Base-by-base conservation (phyloP, 2,797 vertebrate species). In the Lycodopsis pacificus region DNA sequence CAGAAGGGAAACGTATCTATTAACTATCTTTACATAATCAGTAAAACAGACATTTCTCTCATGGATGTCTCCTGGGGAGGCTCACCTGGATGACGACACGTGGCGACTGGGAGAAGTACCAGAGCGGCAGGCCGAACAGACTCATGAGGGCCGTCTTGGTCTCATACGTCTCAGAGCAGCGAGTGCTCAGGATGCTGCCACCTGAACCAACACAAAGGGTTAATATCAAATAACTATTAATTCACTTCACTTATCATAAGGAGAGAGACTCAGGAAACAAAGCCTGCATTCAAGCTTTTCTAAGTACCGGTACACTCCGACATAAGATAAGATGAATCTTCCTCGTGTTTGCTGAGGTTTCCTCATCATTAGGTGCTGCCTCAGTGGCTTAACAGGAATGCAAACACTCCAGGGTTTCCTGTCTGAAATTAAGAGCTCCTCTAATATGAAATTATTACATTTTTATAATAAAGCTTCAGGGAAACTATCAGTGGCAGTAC, bases 81-180 rank as follows among this genome's bases (percentile, higher is more conserved):
- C 91, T 92, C 86, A 99, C 98, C 97, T 99, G 98, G 90, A 99
- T 99, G 77, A 98, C 97, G 0, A 96, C 96, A 0, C 98, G 96
- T 2, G 98, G 98, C 4, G 98, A 99, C 92, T 99, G 97, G 4
- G 98, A 98, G 90, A 97, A 96, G 83, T 98, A 98, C 98, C 97
- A 98, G 81, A 99, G 91, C 0, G 98, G 97, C 79, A 99, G 88
- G 19, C 98, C 97, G 1, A 99, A 99, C 78, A 99, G 94, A 86
- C 97, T 99, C 86, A 99, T 95, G 67, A 99, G 90, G 0, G 97
- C 97, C 0, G 97, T 97, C 94, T 97, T 98, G 74, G 97, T 97
- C 90, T 97, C 97, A 0, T 97, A 97, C 0, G 97, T 99, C 91
- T 99, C 98, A 0, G 98, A 97, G 84, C 97, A 99, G 85, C 98